These are phyloP conservation scores for Mechanitis mazaeus DNA, from an alignment of 2,888 invertebrate species.

Conservation along the genomic window DNA sequence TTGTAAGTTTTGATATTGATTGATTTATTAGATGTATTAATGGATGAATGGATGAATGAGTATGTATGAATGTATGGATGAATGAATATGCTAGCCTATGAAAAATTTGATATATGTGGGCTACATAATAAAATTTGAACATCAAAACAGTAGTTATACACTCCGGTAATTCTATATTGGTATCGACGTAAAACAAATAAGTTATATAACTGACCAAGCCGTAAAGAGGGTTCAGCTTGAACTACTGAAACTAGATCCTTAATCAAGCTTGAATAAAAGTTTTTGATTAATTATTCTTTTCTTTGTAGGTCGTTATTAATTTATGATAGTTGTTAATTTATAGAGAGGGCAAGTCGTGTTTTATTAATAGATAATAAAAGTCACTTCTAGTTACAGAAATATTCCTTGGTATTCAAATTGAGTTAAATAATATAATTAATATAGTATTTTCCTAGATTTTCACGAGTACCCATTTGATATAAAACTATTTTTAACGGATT, in stretches of 20 bases:
- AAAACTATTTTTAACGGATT: no score
- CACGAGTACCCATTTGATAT: no score
- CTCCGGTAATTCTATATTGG: background rate
- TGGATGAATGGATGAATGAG: no score
- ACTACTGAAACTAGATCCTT: background rate
- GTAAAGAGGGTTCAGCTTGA: background rate
- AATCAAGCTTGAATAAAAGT: slow-evolving; percentile 1
- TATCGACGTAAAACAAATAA: background rate
- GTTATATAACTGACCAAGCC: background rate
- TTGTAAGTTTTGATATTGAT: no score
- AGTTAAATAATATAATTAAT: no score
- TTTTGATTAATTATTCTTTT: slow-evolving; percentile 7
- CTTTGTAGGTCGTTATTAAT: slow-evolving; percentile 11
- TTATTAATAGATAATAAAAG: slow-evolving; percentile 23
- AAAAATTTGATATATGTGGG: no score
- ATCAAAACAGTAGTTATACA: background rate
- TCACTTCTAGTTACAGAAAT: slow-evolving; percentile 7
- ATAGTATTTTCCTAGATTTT: no score
- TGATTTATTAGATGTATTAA: no score
- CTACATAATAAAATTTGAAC: no score
- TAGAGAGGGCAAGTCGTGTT: slow-evolving; percentile 19
- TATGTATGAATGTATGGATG: no score
- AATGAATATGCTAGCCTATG: no score
- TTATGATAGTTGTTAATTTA: slow-evolving; percentile 25
- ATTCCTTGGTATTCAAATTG: no score